phyloP scores from a whole-genome alignment of 2,888 invertebrate genomes.

The Acleris holmiana region DNA sequence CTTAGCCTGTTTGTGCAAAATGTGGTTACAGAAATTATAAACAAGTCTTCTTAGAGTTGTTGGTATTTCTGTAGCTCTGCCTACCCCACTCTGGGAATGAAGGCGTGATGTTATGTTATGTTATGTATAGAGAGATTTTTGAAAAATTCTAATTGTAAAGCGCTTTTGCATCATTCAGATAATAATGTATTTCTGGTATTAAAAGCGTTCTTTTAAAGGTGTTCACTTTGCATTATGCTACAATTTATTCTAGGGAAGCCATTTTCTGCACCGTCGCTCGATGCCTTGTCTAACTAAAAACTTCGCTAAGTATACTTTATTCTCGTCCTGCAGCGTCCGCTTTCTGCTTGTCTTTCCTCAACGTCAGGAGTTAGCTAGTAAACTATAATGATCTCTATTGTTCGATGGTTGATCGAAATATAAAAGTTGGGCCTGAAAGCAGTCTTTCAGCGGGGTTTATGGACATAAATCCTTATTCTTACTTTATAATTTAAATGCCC shows the following conservation, averaged over 20 bases:
- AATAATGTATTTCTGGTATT: neutral
- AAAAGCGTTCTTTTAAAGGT: neutral
- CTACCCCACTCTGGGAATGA: too few species aligned
- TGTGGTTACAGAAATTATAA: too few species aligned
- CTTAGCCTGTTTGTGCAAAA: too few species aligned
- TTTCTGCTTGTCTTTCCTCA: conserved; percentile 4
- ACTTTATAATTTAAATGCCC: too few species aligned
- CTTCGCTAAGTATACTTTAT: conserved; percentile 31
- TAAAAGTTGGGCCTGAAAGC: neutral
- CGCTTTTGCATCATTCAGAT: too few species aligned
- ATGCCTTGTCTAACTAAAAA: conserved; percentile 29
- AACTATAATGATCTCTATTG: conserved; percentile 1
- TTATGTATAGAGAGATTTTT: too few species aligned
- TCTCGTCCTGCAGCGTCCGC: neutral
- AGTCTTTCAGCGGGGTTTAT: too few species aligned
- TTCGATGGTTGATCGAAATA: neutral
- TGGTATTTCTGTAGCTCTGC: too few species aligned
- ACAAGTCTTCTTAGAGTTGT: too few species aligned
- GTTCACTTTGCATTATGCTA: neutral
- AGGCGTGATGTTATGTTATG: too few species aligned
- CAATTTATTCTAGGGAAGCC: conserved; percentile 16
- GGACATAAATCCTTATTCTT: too few species aligned
- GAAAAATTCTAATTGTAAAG: too few species aligned
- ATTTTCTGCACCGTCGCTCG: conserved; percentile 32
- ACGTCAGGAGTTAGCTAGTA: conserved; percentile 1